Conservation (phyloP, 2,888 invertebrate genomes). For the Eupithecia dodoneata region DNA sequence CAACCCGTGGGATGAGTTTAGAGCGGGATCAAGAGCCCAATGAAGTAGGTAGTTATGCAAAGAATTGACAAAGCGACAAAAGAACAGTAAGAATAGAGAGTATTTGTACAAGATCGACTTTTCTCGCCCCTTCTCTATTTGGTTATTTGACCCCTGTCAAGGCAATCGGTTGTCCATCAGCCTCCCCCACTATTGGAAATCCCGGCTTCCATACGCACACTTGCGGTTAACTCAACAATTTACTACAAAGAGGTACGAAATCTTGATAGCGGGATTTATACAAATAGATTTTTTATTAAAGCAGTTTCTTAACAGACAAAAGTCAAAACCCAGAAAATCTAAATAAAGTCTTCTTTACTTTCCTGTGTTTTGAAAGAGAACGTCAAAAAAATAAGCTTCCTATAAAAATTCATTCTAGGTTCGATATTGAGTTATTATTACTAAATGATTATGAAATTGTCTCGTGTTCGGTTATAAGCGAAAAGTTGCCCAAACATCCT, state of each 20-base stretch:
- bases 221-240: constrained; percentile 71
- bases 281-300: constrained; percentile 9
- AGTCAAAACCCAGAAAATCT: neutral
- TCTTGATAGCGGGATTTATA: constrained; percentile 30
- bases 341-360: neutral
- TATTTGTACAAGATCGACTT: constrained; percentile 37
- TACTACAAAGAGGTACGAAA: constrained; percentile 54
- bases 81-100: constrained; percentile 39
- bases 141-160: constrained; percentile 75
- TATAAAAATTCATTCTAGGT: neutral
- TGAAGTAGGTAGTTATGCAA: constrained; percentile 5
- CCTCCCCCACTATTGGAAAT: constrained; percentile 72
- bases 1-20: no score
- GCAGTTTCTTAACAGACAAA: neutral
- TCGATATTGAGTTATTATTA: neutral
- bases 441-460: constrained; percentile 9
- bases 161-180: constrained; percentile 66
- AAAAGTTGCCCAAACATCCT: neutral
- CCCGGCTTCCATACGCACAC: constrained; percentile 56
- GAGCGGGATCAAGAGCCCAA: neutral
- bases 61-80: constrained; percentile 18
- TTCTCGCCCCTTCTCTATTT: constrained; percentile 53
- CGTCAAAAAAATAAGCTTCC: neutral
- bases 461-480: neutral
- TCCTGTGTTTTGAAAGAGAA: neutral